A percentile compares a stretch with the other conserved stretches of the same genome.
Conservation (phyloP, 1,140 invertebrate genomes). For the Zeugodacus cucurbitae region DNA sequence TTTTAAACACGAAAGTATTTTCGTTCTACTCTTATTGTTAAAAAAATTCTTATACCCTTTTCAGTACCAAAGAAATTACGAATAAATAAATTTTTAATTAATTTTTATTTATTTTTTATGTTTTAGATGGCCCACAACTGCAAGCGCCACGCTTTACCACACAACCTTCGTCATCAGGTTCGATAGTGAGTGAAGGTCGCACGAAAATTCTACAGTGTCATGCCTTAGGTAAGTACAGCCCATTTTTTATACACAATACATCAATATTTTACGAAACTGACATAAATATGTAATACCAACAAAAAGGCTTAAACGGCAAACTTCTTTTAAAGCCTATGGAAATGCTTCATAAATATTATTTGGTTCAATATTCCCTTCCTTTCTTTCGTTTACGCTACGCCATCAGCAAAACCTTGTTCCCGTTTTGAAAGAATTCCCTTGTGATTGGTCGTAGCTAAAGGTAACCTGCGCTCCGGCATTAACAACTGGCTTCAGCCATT, state of each 20-base stretch:
- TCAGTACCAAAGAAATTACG: too few species aligned
- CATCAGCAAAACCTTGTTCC: too few species aligned
- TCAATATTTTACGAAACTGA: neutral
- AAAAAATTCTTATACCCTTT: neutral
- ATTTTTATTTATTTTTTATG: slow-evolving; percentile 26
- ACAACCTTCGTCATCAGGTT: slow-evolving; percentile 83
- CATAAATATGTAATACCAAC: neutral
- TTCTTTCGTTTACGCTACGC: too few species aligned
- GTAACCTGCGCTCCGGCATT: too few species aligned
- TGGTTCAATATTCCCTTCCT: too few species aligned
- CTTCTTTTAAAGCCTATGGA: neutral
- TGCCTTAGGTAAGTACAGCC: slow-evolving; percentile 77
- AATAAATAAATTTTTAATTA: neutral
- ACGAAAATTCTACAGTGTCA: slow-evolving; percentile 92
- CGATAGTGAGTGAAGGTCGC: slow-evolving; percentile 84
- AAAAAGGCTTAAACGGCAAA: neutral
- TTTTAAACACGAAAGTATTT: too few species aligned
- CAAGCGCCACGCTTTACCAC: slow-evolving; percentile 86
- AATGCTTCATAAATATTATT: neutral
- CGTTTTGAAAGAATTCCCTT: neutral
- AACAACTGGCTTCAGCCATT: neutral
- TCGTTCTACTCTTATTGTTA: too few species aligned
- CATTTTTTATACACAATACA: neutral
- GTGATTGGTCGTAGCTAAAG: neutral
- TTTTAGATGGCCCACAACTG: slow-evolving; percentile 64